phyloP scores from a whole-genome alignment of 2,888 invertebrate species.

The Ectobius pallidus region DNA sequence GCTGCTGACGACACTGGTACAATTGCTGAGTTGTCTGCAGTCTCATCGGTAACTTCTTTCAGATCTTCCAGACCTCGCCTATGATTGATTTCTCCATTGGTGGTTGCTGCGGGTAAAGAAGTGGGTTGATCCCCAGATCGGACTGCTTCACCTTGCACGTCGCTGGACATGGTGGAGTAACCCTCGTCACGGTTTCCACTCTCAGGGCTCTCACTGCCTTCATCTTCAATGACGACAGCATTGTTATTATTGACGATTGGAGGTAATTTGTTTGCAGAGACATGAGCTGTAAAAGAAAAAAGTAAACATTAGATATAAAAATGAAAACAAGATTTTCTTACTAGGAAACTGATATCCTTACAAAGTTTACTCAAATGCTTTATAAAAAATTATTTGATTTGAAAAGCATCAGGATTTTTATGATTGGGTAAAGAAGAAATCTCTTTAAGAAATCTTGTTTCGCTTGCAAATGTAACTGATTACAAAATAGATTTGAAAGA shows the following conservation, averaged over 20 bases:
- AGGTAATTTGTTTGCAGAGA: conserved; percentile 3
- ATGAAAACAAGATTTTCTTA: too few relatives aligned
- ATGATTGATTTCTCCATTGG: conserved; percentile 11
- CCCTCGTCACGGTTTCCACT: conserved; percentile 81
- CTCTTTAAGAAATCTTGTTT: too few relatives aligned
- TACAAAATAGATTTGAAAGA: too few relatives aligned
- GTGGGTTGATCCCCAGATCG: background rate
- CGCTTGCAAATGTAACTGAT: too few relatives aligned
- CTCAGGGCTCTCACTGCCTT: conserved; percentile 75
- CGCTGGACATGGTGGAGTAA: conserved; percentile 84
- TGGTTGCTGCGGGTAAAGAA: background rate
- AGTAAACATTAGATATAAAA: background rate
- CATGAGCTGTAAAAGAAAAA: background rate
- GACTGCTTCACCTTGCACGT: conserved; percentile 71
- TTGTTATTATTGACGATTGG: conserved; percentile 28
- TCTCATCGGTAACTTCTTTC: conserved; percentile 72
- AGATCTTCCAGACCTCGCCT: conserved; percentile 70
- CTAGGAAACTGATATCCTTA: too few relatives aligned
- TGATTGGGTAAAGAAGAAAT: too few relatives aligned
- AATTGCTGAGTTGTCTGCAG: conserved; percentile 10
- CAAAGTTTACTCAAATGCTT: too few relatives aligned
- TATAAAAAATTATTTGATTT: too few relatives aligned
- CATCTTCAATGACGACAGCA: conserved; percentile 61
- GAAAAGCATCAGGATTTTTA: too few relatives aligned
- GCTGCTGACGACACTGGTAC: background rate